phyloP scores from a whole-genome alignment of 2,888 invertebrate genomes.

The Mellilla xanthometata region DNA sequence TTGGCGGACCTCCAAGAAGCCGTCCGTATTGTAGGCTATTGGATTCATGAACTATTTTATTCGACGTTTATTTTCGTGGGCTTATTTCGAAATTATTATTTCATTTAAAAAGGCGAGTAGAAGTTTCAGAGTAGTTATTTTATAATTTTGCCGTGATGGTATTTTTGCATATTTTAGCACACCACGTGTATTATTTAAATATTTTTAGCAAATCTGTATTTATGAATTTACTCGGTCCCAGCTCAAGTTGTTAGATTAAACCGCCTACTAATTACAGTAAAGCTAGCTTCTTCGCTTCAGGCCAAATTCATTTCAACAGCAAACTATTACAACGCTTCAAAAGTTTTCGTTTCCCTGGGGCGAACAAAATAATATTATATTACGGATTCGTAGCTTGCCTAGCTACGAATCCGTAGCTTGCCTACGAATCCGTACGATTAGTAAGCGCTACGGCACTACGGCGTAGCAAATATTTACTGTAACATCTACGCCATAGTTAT shows the following conservation, averaged over 20 bases:
- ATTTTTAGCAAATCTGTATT: no score
- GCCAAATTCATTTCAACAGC: conserved; percentile 9
- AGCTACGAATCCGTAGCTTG: conserved; percentile 7
- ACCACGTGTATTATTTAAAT: no score
- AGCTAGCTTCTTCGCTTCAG: not conserved
- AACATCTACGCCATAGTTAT: no score
- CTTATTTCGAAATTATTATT: no score
- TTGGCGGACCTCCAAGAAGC: conserved; percentile 27
- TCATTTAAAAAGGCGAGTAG: no score
- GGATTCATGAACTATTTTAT: conserved; percentile 17
- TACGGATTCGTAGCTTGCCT: conserved; percentile 10
- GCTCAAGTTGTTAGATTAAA: not conserved
- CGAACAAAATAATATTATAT: not conserved
- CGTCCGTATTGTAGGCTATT: conserved; percentile 7
- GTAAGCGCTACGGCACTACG: not conserved
- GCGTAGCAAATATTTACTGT: not conserved
- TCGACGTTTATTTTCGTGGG: not conserved
- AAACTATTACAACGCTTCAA: conserved; percentile 5
- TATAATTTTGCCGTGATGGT: not conserved
- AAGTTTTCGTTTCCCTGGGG: conserved; percentile 4
- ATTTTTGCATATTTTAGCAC: no score
- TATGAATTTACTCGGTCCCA: no score
- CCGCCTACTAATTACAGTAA: not conserved
- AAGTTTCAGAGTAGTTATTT: no score
- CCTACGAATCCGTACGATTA: conserved; percentile 5